phyloP scores from a whole-genome alignment of 1,140 invertebrate genomes.

The Cryptotermes secundus region DNA sequence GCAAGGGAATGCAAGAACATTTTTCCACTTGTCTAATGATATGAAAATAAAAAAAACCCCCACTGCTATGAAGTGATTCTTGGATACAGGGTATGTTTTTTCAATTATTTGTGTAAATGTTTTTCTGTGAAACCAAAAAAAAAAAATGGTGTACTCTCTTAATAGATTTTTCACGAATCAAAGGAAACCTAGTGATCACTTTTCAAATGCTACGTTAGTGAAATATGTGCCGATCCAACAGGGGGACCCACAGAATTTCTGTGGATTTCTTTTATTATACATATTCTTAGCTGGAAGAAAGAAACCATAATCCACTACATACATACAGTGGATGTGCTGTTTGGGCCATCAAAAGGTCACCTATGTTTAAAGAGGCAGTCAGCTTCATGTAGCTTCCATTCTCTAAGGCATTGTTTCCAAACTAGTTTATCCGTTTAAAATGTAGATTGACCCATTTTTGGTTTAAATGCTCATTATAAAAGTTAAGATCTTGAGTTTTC shows the following conservation, averaged over 20 bases:
- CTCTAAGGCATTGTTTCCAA: background rate
- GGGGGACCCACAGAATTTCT: slow-evolving; percentile 25
- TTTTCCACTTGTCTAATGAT: slow-evolving; percentile 31
- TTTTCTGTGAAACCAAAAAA: slow-evolving; percentile 47
- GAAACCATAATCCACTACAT: slow-evolving; percentile 1
- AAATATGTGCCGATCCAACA: slow-evolving; percentile 29
- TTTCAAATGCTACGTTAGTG: slow-evolving; percentile 30
- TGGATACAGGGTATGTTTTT: slow-evolving; percentile 71
- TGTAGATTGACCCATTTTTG: background rate
- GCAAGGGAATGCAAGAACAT: slow-evolving; percentile 27
- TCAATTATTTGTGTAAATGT: slow-evolving; percentile 67
- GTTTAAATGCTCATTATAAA: background rate
- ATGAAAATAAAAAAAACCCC: slow-evolving; percentile 28
- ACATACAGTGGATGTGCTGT: background rate
- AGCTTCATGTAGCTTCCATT: slow-evolving; percentile 15
- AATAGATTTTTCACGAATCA: slow-evolving; percentile 34
- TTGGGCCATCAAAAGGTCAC: background rate
- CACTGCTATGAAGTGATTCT: slow-evolving; percentile 58
- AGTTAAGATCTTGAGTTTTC: background rate
- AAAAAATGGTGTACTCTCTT: slow-evolving; percentile 32
- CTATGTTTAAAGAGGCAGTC: slow-evolving; percentile 14
- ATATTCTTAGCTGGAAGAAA: background rate
- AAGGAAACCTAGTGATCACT: slow-evolving; percentile 32
- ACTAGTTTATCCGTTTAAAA: background rate
- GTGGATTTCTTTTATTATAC: slow-evolving; percentile 23